Evolutionary conservation across 2,888 invertebrate genomes (phyloP), one percentile per base, ranked within the genome.

Genomic region (Drosophila anomelani): DNA sequence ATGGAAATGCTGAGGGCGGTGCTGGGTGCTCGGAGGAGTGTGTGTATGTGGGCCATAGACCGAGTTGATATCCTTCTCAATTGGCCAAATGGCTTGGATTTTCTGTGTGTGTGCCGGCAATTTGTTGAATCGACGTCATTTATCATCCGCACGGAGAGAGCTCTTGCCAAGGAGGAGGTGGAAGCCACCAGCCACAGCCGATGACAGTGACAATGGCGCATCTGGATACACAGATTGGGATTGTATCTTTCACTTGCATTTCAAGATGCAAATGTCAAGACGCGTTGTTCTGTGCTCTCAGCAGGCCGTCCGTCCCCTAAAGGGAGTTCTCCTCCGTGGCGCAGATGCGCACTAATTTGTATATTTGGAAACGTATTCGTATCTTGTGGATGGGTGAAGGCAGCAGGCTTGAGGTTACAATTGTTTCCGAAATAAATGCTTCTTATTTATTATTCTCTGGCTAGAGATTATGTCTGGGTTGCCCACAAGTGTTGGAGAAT

Each of bases 171-270:
- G 10, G 12, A 71, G 61, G 70, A 58, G 53, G 44, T 36, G 66
- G 34, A 34, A 39, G 79, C 73, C 68, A 74, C 53, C 53, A 68
- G 51, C 51, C 54, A 38, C 63, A 53, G 64, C 58, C 76, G 77
- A 72, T 73, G 70, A 76, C 82, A 77, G 75, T 72, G 75, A 79
- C 76, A 77, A 72, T 77, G 57, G 72, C 74, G 64, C 76, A 82
- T 82, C 73, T 79, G 79, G 78, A 71, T 79, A 86, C 81, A 81
- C 81, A 79, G 78, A 88, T 89, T 87, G 87, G 83, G 85, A 89
- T 89, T 91, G 89, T 91, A 89, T 91, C 88, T 88, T 89, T 90
- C 89, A 91, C 87, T 90, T 91, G 90, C 91, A 90, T 91, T 90
- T 90, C 85, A 87, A 85, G 87, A 88, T 87, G 85, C 89, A 90